A percentile compares a stretch with the other conserved stretches of the same genome.
Evolutionary conservation across 2,888 invertebrate genomes (phyloP).

Genomic region (Romanomermis culicivorax): DNA sequence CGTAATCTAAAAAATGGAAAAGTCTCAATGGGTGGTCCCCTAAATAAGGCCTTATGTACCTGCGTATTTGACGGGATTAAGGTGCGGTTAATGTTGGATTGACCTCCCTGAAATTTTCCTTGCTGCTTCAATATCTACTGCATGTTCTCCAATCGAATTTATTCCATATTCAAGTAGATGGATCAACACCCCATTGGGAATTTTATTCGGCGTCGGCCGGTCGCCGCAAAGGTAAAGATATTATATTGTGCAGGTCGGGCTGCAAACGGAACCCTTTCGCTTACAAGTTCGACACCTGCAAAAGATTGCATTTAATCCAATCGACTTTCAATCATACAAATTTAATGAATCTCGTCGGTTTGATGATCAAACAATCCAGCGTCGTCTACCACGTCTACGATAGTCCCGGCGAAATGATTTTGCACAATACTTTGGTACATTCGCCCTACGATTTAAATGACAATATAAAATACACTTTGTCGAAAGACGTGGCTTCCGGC

Average conservation of each 20-base stretch:
- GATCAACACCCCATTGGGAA: neutral
- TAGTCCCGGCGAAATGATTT: neutral
- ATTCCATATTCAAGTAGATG: too few relatives aligned
- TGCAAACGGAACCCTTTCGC: neutral
- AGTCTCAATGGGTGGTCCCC: too few relatives aligned
- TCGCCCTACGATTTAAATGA: slow-evolving; percentile 7
- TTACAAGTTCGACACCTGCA: slow-evolving; percentile 1
- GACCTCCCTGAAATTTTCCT: too few relatives aligned
- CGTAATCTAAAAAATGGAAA: too few relatives aligned
- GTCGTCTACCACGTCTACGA: neutral
- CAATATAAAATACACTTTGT: slow-evolving; percentile 3
- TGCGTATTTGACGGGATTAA: too few relatives aligned
- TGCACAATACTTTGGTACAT: neutral
- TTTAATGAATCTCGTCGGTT: neutral
- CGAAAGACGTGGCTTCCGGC: slow-evolving; percentile 14
- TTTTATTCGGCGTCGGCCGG: neutral
- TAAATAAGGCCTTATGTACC: too few relatives aligned
- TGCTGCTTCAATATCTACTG: too few relatives aligned
- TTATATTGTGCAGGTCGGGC: neutral
- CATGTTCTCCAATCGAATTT: too few relatives aligned
- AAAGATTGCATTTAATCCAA: neutral
- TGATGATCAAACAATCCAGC: neutral
- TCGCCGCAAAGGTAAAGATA: neutral
- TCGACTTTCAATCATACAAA: neutral
- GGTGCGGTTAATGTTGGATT: too few relatives aligned